Conservation (phyloP, 2,797 vertebrate species). For the Coracias cyanogaster region DNA sequence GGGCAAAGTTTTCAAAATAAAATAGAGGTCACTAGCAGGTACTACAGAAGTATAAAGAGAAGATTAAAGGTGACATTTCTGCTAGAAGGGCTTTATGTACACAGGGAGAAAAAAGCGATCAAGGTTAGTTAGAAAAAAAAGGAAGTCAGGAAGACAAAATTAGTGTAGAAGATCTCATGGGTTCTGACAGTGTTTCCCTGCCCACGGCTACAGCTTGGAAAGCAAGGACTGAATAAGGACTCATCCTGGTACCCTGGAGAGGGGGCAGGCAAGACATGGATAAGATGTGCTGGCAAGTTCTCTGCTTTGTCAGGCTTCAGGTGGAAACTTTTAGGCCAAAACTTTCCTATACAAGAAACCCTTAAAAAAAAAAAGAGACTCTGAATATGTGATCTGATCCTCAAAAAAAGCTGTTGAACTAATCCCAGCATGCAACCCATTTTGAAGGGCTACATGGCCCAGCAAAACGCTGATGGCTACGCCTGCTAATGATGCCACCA, state of each 20-base stretch:
- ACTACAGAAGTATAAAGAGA: not conserved
- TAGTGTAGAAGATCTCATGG: not conserved
- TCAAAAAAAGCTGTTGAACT: not conserved
- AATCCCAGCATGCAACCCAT: not conserved
- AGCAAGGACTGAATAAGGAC: not conserved
- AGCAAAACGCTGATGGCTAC: not conserved
- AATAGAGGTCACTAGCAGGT: not conserved
- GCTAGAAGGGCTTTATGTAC: not conserved
- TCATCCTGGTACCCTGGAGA: not conserved
- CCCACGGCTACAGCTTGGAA: not conserved
- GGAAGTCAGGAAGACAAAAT: not conserved
- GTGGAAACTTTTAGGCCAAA: not conserved
- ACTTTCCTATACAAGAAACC: not conserved
- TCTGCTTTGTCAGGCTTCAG: not conserved
- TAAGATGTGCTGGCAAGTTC: not conserved
- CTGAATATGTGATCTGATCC: not conserved
- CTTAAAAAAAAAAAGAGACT: not conserved
- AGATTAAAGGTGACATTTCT: constrained; percentile 41
- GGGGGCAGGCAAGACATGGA: not conserved
- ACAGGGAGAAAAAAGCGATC: not conserved
- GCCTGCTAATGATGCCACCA: not conserved
- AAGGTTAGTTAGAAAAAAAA: not conserved
- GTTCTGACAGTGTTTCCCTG: not conserved
- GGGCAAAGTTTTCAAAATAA: not conserved
- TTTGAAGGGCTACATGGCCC: not conserved